Evolutionary conservation across 1,140 invertebrate species (phyloP).

Genomic region (Drosophila oshimai): DNA sequence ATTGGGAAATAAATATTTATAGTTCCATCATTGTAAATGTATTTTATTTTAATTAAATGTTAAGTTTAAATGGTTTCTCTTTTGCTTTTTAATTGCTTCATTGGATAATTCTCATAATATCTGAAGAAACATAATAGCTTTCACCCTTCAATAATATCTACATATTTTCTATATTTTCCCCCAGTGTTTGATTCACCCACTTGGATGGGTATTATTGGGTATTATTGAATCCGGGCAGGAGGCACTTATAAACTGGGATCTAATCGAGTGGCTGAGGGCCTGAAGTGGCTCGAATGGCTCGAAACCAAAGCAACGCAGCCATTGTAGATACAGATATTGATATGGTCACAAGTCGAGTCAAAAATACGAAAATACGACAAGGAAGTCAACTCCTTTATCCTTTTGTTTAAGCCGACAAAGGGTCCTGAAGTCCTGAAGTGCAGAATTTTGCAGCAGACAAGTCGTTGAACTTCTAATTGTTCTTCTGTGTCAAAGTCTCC

Average conservation of each 20-base stretch:
- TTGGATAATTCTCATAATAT: no score
- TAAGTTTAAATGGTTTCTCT: no score
- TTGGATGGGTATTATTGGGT: not conserved
- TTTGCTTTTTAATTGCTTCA: no score
- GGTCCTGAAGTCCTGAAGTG: not conserved
- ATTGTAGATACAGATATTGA: not conserved
- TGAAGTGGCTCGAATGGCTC: not conserved
- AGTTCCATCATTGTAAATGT: no score
- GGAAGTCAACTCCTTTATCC: slow-evolving; percentile 35
- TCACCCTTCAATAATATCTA: no score
- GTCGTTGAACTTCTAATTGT: slow-evolving; percentile 31
- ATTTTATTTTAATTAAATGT: no score
- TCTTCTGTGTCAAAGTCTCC: not conserved
- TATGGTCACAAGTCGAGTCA: slow-evolving; percentile 3
- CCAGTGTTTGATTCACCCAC: not conserved
- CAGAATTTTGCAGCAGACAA: slow-evolving; percentile 2
- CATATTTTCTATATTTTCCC: no score
- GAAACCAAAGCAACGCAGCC: slow-evolving; percentile 17
- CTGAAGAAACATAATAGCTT: no score
- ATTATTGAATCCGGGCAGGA: slow-evolving; percentile 23
- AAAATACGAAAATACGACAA: slow-evolving; percentile 25
- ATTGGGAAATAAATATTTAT: not conserved
- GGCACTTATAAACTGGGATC: slow-evolving; percentile 11
- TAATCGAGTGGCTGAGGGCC: slow-evolving; percentile 22
- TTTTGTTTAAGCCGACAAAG: slow-evolving; percentile 14